A percentile compares a stretch with the other conserved stretches of the same genome.
phyloP scores from a whole-genome alignment of 1,140 invertebrate species.

The Ceratosolen fusciceps region DNA sequence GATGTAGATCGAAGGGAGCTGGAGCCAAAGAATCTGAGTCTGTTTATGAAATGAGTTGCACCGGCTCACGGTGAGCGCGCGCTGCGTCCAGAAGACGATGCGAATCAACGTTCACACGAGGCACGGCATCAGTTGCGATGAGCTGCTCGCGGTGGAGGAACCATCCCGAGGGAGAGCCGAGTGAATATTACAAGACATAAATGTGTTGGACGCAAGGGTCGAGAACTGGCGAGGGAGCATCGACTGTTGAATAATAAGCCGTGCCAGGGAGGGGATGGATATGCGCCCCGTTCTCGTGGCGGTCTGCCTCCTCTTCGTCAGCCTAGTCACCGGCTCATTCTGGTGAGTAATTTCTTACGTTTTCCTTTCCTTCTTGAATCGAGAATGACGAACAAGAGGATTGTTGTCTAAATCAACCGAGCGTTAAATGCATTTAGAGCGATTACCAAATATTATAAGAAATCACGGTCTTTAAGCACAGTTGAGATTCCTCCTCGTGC shows the following conservation, averaged over 20 bases:
- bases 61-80: neutral
- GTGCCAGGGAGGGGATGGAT: constrained; percentile 69
- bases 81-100: neutral
- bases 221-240: neutral
- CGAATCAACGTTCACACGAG: neutral
- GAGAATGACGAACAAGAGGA: neutral
- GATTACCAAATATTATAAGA: too few species aligned
- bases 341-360: constrained; percentile 73
- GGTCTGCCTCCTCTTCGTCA: constrained; percentile 76
- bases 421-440: too few species aligned
- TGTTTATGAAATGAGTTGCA: neutral
- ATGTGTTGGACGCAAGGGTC: neutral
- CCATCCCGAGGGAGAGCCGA: constrained; percentile 47
- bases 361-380: neutral
- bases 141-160: neutral
- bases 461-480: neutral
- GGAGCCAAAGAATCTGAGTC: neutral
- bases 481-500: too few species aligned
- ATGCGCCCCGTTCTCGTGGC: constrained; percentile 77
- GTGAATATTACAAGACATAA: neutral
- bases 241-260: constrained; percentile 1
- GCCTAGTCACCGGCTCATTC: constrained; percentile 77
- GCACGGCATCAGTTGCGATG: neutral
- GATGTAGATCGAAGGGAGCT: neutral
- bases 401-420: too few species aligned